Percentiles rank a stretch among this genome's conserved stretches.
Evolutionary conservation across 2,113 vertebrate species (phyloP).

Genomic region (Misgurnus mizolepis): DNA sequence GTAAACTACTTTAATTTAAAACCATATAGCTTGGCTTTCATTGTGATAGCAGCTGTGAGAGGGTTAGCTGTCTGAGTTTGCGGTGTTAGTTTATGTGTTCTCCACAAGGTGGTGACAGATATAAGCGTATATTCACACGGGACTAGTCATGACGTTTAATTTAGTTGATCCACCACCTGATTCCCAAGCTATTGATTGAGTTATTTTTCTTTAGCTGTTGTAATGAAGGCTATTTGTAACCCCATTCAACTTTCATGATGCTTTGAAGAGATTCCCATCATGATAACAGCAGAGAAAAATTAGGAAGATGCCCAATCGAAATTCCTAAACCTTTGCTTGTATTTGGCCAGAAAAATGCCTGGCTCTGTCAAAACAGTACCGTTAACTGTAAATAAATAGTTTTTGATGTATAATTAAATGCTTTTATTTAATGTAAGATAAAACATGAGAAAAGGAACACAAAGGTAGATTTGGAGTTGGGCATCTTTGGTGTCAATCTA

Average conservation of each 20-base stretch:
- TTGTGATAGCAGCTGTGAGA: constrained; percentile 7
- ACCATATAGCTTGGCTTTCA: not conserved
- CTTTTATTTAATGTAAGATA: not conserved
- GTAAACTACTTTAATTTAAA: not conserved
- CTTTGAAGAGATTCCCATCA: constrained; percentile 23
- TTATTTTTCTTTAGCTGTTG: constrained; percentile 12
- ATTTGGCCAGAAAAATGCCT: not conserved
- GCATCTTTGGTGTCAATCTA: constrained; percentile 29
- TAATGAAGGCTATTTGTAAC: not conserved
- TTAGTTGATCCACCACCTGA: constrained; percentile 18
- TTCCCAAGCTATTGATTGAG: not conserved
- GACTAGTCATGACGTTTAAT: not conserved
- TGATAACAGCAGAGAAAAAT: constrained; percentile 35
- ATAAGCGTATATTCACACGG: not conserved
- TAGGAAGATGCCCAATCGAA: constrained; percentile 41
- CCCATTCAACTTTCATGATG: constrained; percentile 1
- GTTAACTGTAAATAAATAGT: not conserved
- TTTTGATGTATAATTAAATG: too few relatives aligned
- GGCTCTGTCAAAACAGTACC: not conserved
- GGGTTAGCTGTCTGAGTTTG: constrained; percentile 6
- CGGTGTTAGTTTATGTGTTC: constrained; percentile 1
- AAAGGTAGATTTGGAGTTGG: constrained; percentile 38
- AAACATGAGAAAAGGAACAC: not conserved
- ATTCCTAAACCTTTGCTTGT: not conserved
- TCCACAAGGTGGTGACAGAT: constrained; percentile 49